Evolutionary conservation across 2,113 vertebrate genomes (phyloP).

Genomic region (Austrofundulus limnaeus): DNA sequence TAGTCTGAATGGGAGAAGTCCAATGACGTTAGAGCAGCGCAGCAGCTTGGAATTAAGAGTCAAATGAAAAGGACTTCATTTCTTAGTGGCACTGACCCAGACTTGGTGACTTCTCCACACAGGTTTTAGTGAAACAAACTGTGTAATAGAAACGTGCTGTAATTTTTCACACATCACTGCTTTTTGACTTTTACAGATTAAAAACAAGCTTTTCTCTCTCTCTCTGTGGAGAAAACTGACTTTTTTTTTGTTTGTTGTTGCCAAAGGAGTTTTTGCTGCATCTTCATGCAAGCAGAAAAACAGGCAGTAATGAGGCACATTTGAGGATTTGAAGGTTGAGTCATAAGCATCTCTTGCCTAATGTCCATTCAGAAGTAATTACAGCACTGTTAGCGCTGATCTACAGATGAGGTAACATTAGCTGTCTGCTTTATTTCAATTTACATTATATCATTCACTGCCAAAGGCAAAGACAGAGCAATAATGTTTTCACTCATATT

Average conservation of each 20-base stretch:
- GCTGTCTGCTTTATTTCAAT: neutral
- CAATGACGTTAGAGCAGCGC: conserved; percentile 34
- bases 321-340: neutral
- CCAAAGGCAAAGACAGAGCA: too few relatives aligned
- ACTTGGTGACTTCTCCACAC: conserved; percentile 4
- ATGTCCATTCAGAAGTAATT: neutral
- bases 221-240: neutral
- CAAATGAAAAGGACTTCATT: conserved; percentile 18
- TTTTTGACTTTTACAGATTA: neutral
- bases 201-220: neutral
- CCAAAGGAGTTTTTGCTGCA: neutral
- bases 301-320: neutral
- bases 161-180: neutral
- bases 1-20: conserved; percentile 53
- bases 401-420: conserved; percentile 2
- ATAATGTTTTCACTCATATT: too few relatives aligned
- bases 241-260: neutral
- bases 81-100: conserved; percentile 16
- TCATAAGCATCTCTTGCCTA: neutral
- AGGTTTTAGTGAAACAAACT: neutral
- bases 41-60: conserved; percentile 43
- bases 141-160: conserved; percentile 4
- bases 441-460: neutral
- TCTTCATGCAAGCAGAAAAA: neutral
- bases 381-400: neutral